These are phyloP conservation scores for Poicephalus gulielmi DNA, from an alignment of 2,113 vertebrate genomes.

Conservation along the genomic window DNA sequence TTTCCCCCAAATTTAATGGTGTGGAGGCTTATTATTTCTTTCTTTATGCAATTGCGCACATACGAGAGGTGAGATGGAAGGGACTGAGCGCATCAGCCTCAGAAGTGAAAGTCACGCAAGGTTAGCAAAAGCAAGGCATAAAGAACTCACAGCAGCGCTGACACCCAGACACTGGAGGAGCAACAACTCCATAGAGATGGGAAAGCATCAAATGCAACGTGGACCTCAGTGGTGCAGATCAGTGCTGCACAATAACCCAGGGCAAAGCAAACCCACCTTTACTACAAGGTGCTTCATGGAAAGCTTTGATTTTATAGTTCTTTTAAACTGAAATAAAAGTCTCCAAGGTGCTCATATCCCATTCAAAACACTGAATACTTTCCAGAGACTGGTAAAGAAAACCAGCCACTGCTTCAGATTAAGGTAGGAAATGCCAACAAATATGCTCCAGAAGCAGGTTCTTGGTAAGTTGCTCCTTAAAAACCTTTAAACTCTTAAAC, in stretches of 20 bases:
- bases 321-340: neutral
- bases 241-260: neutral
- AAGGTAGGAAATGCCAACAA: neutral
- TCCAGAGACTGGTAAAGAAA: neutral
- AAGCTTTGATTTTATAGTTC: neutral
- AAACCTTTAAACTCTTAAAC: neutral
- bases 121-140: neutral
- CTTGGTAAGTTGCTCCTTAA: neutral
- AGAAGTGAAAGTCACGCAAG: neutral
- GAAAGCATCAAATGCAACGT: neutral
- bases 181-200: neutral
- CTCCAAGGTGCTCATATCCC: neutral
- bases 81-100: neutral
- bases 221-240: neutral
- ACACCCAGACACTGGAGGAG: neutral
- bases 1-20: slow-evolving; percentile 11
- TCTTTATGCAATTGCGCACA: neutral
- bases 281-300: neutral
- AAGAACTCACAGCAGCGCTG: neutral
- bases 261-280: neutral
- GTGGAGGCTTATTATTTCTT: slow-evolving; percentile 26
- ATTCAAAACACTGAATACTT: neutral
- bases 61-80: neutral
- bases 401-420: neutral
- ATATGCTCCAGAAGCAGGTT: neutral